These are phyloP conservation scores for Heliornis fulica DNA, from an alignment of 2,113 vertebrate species.

Conservation along the genomic window DNA sequence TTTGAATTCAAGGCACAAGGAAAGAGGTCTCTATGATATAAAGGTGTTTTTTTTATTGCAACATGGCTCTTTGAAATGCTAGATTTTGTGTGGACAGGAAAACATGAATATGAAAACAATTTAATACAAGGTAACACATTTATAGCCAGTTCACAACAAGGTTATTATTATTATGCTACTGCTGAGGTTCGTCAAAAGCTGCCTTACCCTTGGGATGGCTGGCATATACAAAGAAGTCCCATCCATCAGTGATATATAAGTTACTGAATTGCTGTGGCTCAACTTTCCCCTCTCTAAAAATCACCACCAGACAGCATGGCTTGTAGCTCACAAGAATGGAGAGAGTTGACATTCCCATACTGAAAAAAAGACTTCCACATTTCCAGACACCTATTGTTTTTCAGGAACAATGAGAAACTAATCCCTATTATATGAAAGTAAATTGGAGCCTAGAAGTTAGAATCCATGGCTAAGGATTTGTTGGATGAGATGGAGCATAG, in stretches of 20 bases:
- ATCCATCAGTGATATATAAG: neutral
- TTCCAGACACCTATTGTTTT: neutral
- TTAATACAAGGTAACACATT: neutral
- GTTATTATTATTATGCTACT: neutral
- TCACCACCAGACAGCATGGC: neutral
- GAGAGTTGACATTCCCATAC: neutral
- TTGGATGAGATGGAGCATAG: neutral
- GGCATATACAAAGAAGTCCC: neutral
- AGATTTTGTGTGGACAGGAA: neutral
- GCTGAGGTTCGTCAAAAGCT: neutral
- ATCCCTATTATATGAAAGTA: conserved; percentile 7
- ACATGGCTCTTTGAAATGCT: neutral
- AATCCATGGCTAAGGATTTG: neutral
- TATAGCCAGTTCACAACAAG: neutral
- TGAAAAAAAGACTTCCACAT: neutral
- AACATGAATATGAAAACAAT: neutral
- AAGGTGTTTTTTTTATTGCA: neutral
- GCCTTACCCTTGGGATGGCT: neutral
- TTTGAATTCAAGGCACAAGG: neutral
- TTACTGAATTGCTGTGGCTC: neutral
- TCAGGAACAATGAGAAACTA: neutral
- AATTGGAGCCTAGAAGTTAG: neutral
- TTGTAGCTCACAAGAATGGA: neutral
- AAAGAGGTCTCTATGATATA: neutral
- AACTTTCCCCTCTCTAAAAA: neutral